These are phyloP conservation scores for Upupa epops DNA, from an alignment of 2,113 vertebrate species.

Conservation along the genomic window DNA sequence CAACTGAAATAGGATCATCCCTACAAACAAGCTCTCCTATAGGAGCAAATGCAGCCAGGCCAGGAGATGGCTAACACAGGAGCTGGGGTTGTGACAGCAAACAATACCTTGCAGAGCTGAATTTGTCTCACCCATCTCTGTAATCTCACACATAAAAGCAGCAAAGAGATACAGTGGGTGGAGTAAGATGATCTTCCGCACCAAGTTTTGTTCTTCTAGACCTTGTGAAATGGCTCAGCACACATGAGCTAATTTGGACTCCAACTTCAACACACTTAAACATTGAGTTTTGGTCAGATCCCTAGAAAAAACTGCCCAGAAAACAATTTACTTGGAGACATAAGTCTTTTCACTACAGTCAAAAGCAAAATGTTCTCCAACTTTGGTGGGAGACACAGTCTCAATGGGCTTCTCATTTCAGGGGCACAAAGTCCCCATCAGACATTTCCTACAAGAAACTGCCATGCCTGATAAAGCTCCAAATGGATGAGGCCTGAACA, in stretches of 20 bases:
- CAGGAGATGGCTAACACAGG: background rate
- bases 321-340: background rate
- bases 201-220: background rate
- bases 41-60: background rate
- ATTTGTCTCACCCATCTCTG: background rate
- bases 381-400: background rate
- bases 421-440: background rate
- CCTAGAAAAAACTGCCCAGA: background rate
- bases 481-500: rapidly evolving
- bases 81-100: background rate
- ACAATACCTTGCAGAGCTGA: background rate
- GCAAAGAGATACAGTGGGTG: background rate
- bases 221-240: background rate
- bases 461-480: rapidly evolving
- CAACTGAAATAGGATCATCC: background rate
- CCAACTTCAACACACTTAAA: background rate
- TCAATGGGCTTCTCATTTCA: rapidly evolving
- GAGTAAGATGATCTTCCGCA: background rate
- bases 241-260: background rate
- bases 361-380: background rate
- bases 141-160: background rate
- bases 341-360: background rate
- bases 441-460: background rate
- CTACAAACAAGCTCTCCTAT: background rate
- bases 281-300: background rate